phyloP scores from a whole-genome alignment of 2,113 vertebrate species.

The Corynorhinus townsendii region DNA sequence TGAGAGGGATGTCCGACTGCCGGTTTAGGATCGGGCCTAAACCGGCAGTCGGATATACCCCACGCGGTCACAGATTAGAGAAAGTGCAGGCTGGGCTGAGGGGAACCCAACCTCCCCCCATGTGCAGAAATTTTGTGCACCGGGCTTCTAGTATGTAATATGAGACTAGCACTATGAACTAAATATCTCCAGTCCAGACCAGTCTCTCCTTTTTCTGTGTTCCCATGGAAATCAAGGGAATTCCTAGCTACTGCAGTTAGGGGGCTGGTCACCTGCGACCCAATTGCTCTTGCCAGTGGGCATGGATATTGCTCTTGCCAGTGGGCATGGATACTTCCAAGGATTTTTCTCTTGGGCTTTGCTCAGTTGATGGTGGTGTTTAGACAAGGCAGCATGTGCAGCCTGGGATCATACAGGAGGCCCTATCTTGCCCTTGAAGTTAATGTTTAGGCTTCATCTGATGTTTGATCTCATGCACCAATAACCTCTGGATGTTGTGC shows the following conservation, averaged over 20 bases:
- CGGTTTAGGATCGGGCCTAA: too few species aligned
- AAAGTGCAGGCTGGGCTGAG: too few species aligned
- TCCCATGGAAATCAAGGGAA: background rate
- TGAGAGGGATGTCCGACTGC: too few species aligned
- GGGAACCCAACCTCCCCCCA: too few species aligned
- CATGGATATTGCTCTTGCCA: too few species aligned
- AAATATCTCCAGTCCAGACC: background rate
- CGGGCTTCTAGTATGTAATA: background rate
- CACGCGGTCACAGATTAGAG: too few species aligned
- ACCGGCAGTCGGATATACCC: too few species aligned
- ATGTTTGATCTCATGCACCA: background rate
- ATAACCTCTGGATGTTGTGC: background rate
- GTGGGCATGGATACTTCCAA: too few species aligned
- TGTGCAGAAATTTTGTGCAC: too few species aligned
- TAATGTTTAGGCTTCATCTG: background rate
- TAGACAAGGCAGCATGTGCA: accelerated
- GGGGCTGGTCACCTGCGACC: too few species aligned
- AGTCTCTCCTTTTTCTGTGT: background rate
- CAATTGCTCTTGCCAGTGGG: too few species aligned
- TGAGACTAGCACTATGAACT: background rate
- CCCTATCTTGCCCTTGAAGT: background rate
- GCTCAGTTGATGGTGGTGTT: background rate
- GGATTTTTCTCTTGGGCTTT: background rate
- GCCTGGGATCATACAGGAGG: background rate
- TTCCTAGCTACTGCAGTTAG: background rate